Percentiles rank a stretch among this genome's conserved stretches.
phyloP scores from a whole-genome alignment of 2,797 vertebrate species.

The Mus spretus region DNA sequence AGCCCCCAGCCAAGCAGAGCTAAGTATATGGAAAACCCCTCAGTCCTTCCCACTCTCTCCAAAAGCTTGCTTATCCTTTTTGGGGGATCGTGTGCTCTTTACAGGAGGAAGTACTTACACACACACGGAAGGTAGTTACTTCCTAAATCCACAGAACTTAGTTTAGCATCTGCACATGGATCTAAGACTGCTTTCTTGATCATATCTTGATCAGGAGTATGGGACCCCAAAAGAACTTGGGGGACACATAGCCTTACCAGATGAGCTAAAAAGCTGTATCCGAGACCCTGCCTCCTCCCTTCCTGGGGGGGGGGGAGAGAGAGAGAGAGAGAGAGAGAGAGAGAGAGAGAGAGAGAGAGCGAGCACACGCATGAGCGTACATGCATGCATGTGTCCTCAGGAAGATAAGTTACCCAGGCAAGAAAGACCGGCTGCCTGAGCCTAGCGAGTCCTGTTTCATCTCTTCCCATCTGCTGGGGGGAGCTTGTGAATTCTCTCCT shows the following conservation, averaged over 20 bases:
- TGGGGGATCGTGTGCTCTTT: neutral
- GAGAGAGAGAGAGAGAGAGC: neutral
- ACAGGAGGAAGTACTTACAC: neutral
- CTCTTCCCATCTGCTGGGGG: neutral
- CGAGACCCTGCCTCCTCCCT: too few species aligned
- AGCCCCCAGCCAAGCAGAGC: neutral
- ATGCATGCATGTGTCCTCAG: neutral
- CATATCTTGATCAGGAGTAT: neutral
- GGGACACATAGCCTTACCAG: neutral
- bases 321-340: too few species aligned
- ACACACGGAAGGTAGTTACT: neutral
- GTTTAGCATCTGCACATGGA: neutral
- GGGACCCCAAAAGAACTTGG: neutral
- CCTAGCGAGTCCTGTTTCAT: neutral
- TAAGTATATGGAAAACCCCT: neutral
- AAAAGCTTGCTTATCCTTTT: neutral
- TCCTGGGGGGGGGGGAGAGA: neutral
- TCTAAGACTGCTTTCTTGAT: neutral
- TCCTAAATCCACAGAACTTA: constrained; percentile 17
- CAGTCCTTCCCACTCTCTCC: neutral
- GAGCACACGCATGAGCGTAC: too few species aligned
- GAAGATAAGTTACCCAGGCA: neutral
- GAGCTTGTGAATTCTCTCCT: constrained; percentile 40
- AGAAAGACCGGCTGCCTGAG: neutral
- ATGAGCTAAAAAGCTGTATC: neutral